phyloP scores from a whole-genome alignment of 2,888 invertebrate species.

The Limnephilus lunatus region DNA sequence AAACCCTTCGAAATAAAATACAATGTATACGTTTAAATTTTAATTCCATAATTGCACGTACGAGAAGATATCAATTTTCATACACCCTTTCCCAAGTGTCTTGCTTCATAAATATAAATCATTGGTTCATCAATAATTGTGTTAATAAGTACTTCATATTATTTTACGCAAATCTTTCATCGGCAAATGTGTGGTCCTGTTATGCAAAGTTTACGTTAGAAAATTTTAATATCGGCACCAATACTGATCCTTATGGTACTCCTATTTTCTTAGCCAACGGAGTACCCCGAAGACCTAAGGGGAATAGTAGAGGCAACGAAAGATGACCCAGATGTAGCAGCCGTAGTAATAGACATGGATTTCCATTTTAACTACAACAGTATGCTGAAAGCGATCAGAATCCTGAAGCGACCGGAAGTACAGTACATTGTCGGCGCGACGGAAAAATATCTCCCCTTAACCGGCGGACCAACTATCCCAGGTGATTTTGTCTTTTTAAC shows the following conservation, averaged over 20 bases:
- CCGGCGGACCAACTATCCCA: constrained; percentile 61
- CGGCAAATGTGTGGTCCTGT: too few relatives aligned
- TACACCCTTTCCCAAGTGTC: too few relatives aligned
- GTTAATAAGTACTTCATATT: too few relatives aligned
- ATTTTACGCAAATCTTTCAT: too few relatives aligned
- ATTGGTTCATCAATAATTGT: too few relatives aligned
- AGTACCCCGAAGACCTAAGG: constrained; percentile 27
- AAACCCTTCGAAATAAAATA: too few relatives aligned
- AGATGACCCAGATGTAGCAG: constrained; percentile 66
- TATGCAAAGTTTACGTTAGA: too few relatives aligned
- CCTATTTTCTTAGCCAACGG: constrained; percentile 30
- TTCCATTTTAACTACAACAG: constrained; percentile 68
- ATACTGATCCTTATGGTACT: too few relatives aligned
- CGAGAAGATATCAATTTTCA: too few relatives aligned
- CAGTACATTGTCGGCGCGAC: constrained; percentile 67
- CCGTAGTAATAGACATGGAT: constrained; percentile 69
- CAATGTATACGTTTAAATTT: background rate
- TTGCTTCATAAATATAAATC: too few relatives aligned
- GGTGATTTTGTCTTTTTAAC: constrained; percentile 62
- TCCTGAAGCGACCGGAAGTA: constrained; percentile 68
- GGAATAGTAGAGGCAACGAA: background rate
- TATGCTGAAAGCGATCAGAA: constrained; percentile 67
- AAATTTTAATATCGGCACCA: background rate
- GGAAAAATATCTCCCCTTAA: constrained; percentile 66
- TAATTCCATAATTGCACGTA: background rate